Evolutionary conservation across 2,113 vertebrate species (phyloP).

Genomic region (Lota lota): DNA sequence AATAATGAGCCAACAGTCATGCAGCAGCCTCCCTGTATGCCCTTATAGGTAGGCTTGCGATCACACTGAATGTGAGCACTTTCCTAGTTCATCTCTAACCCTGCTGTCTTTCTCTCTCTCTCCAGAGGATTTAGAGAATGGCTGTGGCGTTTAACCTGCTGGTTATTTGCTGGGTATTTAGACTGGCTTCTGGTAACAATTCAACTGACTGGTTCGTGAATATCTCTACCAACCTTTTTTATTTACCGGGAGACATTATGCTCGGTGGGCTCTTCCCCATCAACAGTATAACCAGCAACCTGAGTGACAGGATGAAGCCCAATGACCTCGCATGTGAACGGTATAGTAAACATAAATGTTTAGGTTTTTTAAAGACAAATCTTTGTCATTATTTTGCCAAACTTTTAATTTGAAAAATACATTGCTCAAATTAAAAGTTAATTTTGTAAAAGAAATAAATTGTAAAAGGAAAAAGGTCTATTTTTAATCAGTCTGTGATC

Average conservation of each 20-base stretch:
- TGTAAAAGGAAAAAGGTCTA: neutral
- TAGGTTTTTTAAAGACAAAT: too few species aligned
- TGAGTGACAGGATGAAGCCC: slow-evolving; percentile 51
- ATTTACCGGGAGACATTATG: slow-evolving; percentile 74
- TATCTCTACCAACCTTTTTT: slow-evolving; percentile 69
- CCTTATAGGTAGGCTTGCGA: too few species aligned
- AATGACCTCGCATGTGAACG: slow-evolving; percentile 67
- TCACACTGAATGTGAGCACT: too few species aligned
- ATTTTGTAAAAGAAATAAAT: too few species aligned
- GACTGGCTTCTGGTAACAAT: slow-evolving; percentile 1
- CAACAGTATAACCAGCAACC: slow-evolving; percentile 47
- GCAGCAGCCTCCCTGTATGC: too few species aligned
- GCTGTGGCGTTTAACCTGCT: slow-evolving; percentile 32
- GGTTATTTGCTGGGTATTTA: slow-evolving; percentile 38
- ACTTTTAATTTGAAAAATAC: neutral
- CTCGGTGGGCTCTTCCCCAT: slow-evolving; percentile 87
- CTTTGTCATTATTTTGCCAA: neutral
- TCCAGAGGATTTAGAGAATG: slow-evolving; percentile 42
- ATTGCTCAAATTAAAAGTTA: too few species aligned
- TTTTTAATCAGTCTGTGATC: neutral
- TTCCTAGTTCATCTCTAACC: too few species aligned
- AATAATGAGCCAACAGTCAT: too few species aligned
- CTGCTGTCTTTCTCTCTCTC: neutral
- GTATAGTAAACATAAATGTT: slow-evolving; percentile 50
- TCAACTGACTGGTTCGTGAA: slow-evolving; percentile 50